Percentiles rank a stretch among this genome's conserved stretches.
These are phyloP conservation scores for Drosophila sproati DNA, from an alignment of 1,140 invertebrate genomes.

Conservation along the genomic window DNA sequence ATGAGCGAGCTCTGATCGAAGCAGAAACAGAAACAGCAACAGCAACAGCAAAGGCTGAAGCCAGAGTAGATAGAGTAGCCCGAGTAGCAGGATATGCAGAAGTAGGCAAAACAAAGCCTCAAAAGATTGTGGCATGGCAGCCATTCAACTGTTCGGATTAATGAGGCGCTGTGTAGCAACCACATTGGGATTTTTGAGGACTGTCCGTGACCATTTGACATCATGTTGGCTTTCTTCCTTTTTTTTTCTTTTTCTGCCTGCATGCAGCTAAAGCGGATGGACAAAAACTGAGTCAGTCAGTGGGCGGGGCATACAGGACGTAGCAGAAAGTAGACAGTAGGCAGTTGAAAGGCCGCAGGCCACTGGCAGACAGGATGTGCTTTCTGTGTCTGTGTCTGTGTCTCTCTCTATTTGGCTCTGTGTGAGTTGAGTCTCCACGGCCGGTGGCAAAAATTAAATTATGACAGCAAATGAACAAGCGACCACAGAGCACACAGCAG, in stretches of 20 bases:
- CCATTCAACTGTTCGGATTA: conserved; percentile 78
- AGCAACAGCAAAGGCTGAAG: not conserved
- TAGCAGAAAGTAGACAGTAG: not conserved
- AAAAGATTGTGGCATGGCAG: conserved; percentile 53
- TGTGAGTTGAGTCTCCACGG: conserved; percentile 33
- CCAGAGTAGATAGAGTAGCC: not conserved
- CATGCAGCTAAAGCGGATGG: conserved; percentile 15
- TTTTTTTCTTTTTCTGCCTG: not conserved
- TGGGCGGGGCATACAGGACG: too few species aligned
- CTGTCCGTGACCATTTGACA: conserved; percentile 39
- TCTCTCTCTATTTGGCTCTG: not conserved
- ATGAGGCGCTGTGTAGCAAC: conserved; percentile 66
- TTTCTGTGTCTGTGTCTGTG: conserved; percentile 12
- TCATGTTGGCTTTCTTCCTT: conserved; percentile 25
- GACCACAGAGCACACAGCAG: conserved; percentile 13
- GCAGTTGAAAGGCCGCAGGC: conserved; percentile 7
- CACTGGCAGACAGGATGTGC: conserved; percentile 51
- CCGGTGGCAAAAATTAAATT: conserved; percentile 79
- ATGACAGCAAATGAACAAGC: conserved; percentile 79
- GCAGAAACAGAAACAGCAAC: not conserved
- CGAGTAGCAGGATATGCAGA: not conserved
- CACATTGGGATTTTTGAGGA: conserved; percentile 49
- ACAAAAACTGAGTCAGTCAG: conserved; percentile 15
- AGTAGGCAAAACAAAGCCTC: conserved; percentile 50
- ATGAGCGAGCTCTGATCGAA: conserved; percentile 48